Evolutionary conservation across 2,113 vertebrate species (phyloP).

Genomic region (Synodontis membranacea): DNA sequence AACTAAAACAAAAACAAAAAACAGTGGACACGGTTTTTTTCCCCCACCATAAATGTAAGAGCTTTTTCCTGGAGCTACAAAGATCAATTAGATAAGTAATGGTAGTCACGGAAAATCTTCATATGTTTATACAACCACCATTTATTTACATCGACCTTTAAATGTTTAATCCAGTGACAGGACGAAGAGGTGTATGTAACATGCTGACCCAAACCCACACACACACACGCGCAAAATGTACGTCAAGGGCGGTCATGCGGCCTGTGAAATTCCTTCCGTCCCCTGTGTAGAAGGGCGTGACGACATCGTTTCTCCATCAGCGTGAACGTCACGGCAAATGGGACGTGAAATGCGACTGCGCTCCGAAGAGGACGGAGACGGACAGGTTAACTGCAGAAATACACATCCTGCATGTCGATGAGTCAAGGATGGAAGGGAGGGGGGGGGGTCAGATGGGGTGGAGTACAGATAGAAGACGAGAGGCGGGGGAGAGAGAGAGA

Average conservation of each 20-base stretch:
- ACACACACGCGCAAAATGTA: neutral
- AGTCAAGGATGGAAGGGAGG: neutral
- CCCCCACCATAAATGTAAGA: neutral
- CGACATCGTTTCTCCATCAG: neutral
- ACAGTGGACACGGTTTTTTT: neutral
- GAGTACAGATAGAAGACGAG: neutral
- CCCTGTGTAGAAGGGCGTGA: neutral
- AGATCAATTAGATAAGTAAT: neutral
- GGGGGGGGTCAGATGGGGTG: neutral
- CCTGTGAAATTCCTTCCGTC: slow-evolving; percentile 29
- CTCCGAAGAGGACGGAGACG: neutral
- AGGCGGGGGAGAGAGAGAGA: neutral
- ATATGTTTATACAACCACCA: neutral
- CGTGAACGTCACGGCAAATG: neutral
- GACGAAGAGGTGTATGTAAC: neutral
- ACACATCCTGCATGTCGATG: neutral
- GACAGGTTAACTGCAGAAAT: neutral
- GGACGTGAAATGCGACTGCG: neutral
- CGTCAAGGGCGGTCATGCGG: neutral
- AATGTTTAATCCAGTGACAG: neutral
- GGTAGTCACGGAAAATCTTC: neutral
- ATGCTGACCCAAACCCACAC: neutral
- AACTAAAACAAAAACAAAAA: too few species aligned
- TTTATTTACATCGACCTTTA: neutral
- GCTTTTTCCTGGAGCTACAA: neutral